phyloP scores from a whole-genome alignment of 2,797 vertebrate species.

The Sebastes minor region DNA sequence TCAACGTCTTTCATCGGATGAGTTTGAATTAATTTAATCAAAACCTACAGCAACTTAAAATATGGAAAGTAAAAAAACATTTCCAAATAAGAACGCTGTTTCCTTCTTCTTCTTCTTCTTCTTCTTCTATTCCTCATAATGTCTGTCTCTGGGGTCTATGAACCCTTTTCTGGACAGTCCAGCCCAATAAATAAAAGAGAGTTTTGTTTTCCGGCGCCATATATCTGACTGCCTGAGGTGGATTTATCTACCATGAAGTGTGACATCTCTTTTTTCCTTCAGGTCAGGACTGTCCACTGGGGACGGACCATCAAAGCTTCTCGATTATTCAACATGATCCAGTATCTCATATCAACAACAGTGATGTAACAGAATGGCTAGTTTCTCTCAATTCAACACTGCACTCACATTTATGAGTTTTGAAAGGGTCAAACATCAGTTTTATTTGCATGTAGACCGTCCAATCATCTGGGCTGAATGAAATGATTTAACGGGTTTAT shows the following conservation, averaged over 20 bases:
- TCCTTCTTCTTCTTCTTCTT: neutral
- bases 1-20: neutral
- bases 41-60: neutral
- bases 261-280: conserved; percentile 9
- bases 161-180: conserved; percentile 50
- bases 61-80: neutral
- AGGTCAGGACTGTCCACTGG: neutral
- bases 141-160: conserved; percentile 34
- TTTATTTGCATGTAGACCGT: neutral
- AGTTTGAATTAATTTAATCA: neutral
- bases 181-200: conserved; percentile 37
- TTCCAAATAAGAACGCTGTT: neutral
- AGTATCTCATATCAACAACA: neutral
- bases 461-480: no score
- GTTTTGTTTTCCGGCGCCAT: conserved; percentile 36
- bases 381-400: neutral
- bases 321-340: neutral
- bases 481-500: no score
- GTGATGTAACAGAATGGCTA: neutral
- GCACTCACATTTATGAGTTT: neutral
- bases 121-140: conserved; percentile 17
- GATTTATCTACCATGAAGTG: conserved; percentile 46
- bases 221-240: conserved; percentile 28
- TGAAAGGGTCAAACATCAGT: neutral
- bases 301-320: neutral